These are phyloP conservation scores for Geophilus truncorum DNA, from an alignment of 2,888 invertebrate species.

Conservation along the genomic window DNA sequence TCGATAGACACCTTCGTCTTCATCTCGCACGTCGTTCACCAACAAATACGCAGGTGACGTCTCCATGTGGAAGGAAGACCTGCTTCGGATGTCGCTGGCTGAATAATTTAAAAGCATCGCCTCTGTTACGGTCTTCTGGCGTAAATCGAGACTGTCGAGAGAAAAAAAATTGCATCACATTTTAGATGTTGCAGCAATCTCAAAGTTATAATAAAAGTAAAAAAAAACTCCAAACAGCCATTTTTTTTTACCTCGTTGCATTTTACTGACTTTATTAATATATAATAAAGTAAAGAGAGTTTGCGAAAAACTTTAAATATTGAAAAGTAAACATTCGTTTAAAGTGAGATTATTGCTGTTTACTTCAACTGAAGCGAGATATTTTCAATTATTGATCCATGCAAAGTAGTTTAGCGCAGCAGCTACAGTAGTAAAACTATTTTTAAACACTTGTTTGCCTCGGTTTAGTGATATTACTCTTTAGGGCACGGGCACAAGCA, in stretches of 20 bases:
- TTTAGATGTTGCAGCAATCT: background rate
- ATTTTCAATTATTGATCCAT: no score
- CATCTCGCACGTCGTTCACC: constrained; percentile 36
- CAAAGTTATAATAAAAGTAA: background rate
- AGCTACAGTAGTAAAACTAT: no score
- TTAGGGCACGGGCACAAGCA: no score
- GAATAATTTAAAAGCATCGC: constrained; percentile 13
- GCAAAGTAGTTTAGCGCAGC: no score
- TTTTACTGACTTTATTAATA: background rate
- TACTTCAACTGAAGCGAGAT: no score
- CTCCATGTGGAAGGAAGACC: background rate
- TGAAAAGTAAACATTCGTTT: no score
- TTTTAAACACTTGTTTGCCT: no score
- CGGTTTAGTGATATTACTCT: no score
- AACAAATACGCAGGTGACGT: constrained; percentile 33
- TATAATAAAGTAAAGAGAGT: background rate
- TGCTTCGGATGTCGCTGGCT: constrained; percentile 4
- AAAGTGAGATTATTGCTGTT: no score
- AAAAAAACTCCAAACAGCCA: background rate
- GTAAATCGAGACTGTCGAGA: constrained; percentile 15
- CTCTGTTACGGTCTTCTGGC: constrained; percentile 3
- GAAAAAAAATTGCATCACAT: background rate
- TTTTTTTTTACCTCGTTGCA: background rate
- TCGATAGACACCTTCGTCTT: constrained; percentile 76
- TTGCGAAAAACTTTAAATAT: no score